phyloP scores from a whole-genome alignment of 2,888 invertebrate genomes.

The Malacosoma neustria region DNA sequence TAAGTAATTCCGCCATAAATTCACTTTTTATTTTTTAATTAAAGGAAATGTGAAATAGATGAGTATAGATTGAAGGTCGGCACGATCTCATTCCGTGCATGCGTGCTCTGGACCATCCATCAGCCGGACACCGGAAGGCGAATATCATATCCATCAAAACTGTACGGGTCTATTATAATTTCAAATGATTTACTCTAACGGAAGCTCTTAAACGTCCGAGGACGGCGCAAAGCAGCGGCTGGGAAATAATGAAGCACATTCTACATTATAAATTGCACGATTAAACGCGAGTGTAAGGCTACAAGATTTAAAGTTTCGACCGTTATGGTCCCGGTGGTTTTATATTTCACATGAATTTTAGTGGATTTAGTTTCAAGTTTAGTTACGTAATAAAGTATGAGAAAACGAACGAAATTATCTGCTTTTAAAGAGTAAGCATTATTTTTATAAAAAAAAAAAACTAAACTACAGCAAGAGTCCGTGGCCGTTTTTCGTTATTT shows the following conservation, averaged over 20 bases:
- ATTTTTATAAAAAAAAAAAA: no score
- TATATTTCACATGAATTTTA: constrained; percentile 12
- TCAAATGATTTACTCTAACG: constrained; percentile 32
- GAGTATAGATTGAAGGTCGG: no score
- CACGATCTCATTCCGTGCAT: no score
- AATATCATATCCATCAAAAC: constrained; percentile 44
- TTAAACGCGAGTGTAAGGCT: constrained; percentile 28
- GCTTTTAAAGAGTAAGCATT: no score
- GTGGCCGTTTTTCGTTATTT: no score
- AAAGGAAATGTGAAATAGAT: no score
- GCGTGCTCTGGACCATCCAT: constrained; percentile 37
- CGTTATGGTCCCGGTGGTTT: constrained; percentile 19
- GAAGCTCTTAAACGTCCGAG: constrained; percentile 12
- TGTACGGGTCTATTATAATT: constrained; percentile 41
- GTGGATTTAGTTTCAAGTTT: not conserved
- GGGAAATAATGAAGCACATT: constrained; percentile 26
- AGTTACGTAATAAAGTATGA: no score
- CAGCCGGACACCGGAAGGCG: constrained; percentile 28
- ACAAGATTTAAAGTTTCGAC: constrained; percentile 23
- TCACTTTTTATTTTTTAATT: no score
- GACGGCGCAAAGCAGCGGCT: not conserved
- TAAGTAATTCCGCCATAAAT: no score
- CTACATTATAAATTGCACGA: constrained; percentile 41
- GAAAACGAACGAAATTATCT: no score
- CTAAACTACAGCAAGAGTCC: no score